Base-by-base conservation (phyloP, 2,113 vertebrate genomes). In the Astur gentilis region DNA sequence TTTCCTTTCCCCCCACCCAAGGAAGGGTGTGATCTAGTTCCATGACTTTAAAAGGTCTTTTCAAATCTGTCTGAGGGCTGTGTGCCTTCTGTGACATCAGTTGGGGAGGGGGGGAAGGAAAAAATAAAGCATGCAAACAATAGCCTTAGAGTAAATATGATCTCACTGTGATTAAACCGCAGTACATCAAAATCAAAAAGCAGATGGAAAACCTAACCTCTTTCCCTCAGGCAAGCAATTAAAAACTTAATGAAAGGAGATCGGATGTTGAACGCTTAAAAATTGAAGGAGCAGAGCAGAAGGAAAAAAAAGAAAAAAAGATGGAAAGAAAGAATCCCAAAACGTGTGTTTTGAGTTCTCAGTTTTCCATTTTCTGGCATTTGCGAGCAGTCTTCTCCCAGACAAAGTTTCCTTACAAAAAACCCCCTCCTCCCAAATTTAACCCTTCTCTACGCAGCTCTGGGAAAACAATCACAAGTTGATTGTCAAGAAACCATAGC, bases 121-220 rank as follows among this genome's bases (percentile, higher is more conserved):
- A 79, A 89, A 94, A 93, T 81, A 96, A 90, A 96, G 50, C 62
- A 54, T 57, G 87, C 92, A 96, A 96, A 96, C 96, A 98, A 97
- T 94, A 97, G 93, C 93, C 93, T 92, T 69, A 85, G 80, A 94
- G 93, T 96, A 86, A 97, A 95, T 98, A 98, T 98, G 98, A 98
- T 97, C 98, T 98, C 98, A 98, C 91, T 93, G 34, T 91, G 97
- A 98, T 98, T 98, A 97, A 97, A 97, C 95, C 15, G 22, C 95
- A 97, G 96, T 90, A 97, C 95, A 97, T 97, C 97, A 98, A 97
- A 98, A 98, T 97, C 91, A 94, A 97, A 97, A 98, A 94, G 89
- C 92, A 97, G 97, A 97, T 97, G 97, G 96, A 98, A 97, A 97
- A 97, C 76, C 47, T 64, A 97, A 97, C 96, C 94, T 98, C 92